Conservation (phyloP, 35 echinoderm and acorn worm genomes). For the Diadema setosum region DNA sequence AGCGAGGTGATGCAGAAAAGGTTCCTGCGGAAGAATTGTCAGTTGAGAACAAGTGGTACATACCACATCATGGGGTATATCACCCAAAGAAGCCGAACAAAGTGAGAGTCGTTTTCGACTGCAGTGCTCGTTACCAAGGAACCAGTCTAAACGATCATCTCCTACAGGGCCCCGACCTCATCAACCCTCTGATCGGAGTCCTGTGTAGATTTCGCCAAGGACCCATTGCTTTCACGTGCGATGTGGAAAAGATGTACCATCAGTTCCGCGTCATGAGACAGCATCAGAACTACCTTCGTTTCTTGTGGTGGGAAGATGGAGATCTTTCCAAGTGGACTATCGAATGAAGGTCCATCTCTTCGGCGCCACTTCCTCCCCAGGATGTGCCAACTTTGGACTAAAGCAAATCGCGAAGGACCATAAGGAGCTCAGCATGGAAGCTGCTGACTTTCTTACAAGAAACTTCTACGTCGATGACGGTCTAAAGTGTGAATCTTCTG, state of each 20-base stretch:
- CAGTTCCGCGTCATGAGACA: constrained; percentile 11
- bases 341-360: constrained; percentile 20
- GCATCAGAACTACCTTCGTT: neutral
- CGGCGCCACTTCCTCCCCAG: constrained; percentile 43
- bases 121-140: constrained; percentile 9
- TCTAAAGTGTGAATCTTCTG: neutral
- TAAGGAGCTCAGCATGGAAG: no score
- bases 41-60: no score
- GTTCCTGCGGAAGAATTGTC: no score
- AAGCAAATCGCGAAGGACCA: constrained; percentile 28
- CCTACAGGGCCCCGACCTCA: constrained; percentile 40
- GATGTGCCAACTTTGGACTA: constrained; percentile 30
- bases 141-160: constrained; percentile 42
- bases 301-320: constrained; percentile 33
- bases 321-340: neutral
- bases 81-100: constrained; percentile 56
- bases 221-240: neutral
- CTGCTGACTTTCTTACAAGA: neutral
- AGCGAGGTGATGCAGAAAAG: no score
- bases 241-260: constrained; percentile 33
- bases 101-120: constrained; percentile 68
- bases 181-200: constrained; percentile 50
- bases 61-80: no score
- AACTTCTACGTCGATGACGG: neutral
- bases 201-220: constrained; percentile 30